phyloP scores from a whole-genome alignment of 92 coral and sea anemone genomes.

The Porites divaricata region DNA sequence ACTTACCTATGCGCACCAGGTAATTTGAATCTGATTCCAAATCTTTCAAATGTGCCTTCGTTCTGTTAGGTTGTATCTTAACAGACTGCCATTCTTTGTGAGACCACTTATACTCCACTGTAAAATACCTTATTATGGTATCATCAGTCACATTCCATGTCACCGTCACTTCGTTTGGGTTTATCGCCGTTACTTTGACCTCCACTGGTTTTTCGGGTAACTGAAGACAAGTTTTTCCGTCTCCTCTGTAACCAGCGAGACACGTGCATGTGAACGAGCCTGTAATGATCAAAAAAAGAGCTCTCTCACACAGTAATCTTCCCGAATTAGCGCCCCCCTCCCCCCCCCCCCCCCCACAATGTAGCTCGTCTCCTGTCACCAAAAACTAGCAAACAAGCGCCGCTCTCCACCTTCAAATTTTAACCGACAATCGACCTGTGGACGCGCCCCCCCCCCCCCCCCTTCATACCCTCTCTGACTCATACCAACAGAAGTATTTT shows the following conservation, averaged over 20 bases:
- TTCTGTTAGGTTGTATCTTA: constrained; percentile 10
- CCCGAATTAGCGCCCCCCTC: no score
- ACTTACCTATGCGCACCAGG: constrained; percentile 42
- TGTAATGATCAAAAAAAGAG: background rate
- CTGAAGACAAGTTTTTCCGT: constrained; percentile 47
- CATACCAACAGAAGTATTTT: no score
- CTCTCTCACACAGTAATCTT: background rate
- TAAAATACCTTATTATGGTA: constrained; percentile 6
- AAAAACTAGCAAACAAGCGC: no score
- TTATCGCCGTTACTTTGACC: constrained; percentile 22
- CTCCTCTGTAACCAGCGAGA: constrained; percentile 38
- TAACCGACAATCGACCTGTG: no score
- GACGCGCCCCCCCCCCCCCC: no score
- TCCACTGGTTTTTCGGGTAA: constrained; percentile 16
- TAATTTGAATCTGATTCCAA: constrained; percentile 22
- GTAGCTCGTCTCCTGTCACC: no score
- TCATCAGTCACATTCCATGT: constrained; percentile 40
- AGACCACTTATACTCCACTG: constrained; percentile 22
- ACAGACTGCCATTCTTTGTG: constrained; percentile 13
- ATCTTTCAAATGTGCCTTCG: constrained; percentile 14
- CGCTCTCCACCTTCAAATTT: no score
- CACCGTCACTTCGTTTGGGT: constrained; percentile 20
- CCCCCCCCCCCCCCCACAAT: no score
- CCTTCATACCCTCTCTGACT: no score
- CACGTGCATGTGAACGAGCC: constrained; percentile 60